A percentile compares a stretch with the other conserved stretches of the same genome.
Conservation (phyloP, 2,113 vertebrate genomes). For the Mesoclemmys tuberculata region DNA sequence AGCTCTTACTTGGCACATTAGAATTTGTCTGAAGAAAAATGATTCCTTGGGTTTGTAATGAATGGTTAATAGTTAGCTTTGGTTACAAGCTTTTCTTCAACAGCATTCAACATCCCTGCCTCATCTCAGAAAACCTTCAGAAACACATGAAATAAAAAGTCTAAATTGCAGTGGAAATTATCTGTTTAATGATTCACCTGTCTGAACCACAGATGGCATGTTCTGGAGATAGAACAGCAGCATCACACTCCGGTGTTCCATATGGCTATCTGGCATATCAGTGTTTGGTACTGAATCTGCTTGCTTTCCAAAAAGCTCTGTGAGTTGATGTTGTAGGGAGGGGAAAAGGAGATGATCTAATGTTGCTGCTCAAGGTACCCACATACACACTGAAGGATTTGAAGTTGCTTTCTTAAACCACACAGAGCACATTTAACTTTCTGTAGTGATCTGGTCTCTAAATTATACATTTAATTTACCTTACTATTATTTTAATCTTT, state of each 20-base stretch:
- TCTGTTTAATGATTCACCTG: neutral
- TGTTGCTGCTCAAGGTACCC: too few species aligned
- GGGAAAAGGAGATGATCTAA: too few species aligned
- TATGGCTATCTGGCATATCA: neutral
- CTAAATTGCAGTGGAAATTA: neutral
- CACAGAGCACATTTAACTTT: neutral
- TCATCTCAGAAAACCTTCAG: neutral
- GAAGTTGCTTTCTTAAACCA: too few species aligned
- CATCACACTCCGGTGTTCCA: neutral
- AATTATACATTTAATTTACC: neutral
- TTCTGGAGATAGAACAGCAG: neutral
- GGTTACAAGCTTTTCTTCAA: neutral
- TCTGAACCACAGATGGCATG: neutral
- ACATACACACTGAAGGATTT: too few species aligned
- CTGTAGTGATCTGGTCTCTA: neutral
- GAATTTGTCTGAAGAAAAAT: neutral
- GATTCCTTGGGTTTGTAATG: neutral
- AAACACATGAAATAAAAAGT: neutral
- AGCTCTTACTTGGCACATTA: neutral
- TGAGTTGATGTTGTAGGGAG: neutral
- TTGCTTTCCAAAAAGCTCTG: neutral
- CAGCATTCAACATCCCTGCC: neutral
- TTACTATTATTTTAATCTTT: neutral
- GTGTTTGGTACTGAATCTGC: neutral
- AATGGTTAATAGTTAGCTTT: neutral